Conservation (phyloP, 2,797 vertebrate species). For the Labroides dimidiatus region DNA sequence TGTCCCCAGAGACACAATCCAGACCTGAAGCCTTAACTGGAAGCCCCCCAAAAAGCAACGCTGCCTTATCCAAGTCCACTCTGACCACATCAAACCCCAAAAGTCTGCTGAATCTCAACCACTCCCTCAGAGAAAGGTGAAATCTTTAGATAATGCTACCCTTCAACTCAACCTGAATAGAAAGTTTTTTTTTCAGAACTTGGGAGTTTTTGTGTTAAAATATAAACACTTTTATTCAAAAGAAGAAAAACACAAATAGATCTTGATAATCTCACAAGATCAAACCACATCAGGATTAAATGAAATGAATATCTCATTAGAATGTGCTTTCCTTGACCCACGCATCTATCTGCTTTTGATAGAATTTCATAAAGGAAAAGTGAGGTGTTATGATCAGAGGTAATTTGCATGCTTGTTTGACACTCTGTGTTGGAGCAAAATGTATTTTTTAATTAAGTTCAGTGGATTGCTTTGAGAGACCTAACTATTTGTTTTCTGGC, state of each 20-base stretch:
- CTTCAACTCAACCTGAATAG: background rate
- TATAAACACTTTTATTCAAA: background rate
- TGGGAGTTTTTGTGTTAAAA: background rate
- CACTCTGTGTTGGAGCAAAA: background rate
- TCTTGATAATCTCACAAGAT: background rate
- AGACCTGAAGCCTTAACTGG: conserved; percentile 46
- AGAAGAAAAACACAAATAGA: background rate
- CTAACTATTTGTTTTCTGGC: conserved; percentile 20
- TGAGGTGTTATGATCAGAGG: background rate
- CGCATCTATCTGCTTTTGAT: background rate
- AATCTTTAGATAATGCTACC: background rate
- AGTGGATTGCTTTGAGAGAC: background rate
- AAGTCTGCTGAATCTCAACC: conserved; percentile 80
- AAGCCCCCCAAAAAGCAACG: conserved; percentile 46
- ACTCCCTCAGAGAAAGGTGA: conserved; percentile 92
- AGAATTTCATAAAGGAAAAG: background rate
- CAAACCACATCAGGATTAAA: background rate
- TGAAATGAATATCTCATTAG: background rate
- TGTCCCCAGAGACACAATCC: conserved; percentile 66
- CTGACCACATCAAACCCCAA: conserved; percentile 63
- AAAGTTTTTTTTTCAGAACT: background rate
- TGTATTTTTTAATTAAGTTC: background rate
- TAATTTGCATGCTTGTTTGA: background rate
- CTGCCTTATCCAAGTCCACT: conserved; percentile 58
- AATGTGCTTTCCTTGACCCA: background rate